Evolutionary conservation across 2,797 vertebrate genomes (phyloP).

Genomic region (Acipenser ruthenus): DNA sequence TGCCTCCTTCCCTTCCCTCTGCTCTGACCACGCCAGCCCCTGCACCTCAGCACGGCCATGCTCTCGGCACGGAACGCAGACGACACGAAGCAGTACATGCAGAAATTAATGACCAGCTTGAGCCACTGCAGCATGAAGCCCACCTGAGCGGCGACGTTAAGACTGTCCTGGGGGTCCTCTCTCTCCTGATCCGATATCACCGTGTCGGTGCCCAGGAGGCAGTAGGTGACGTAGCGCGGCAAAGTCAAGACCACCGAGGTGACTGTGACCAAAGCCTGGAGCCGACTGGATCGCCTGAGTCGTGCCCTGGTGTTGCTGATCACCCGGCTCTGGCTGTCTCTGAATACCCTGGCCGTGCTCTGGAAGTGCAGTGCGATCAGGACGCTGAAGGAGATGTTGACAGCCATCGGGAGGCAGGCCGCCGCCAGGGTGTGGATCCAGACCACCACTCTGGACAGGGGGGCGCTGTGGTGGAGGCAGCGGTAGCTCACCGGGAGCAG

Average conservation of each 20-base stretch:
- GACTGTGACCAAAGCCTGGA: conserved; percentile 17
- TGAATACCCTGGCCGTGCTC: conserved; percentile 9
- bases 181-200: neutral
- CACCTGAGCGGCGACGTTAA: conserved; percentile 9
- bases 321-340: conserved; percentile 2
- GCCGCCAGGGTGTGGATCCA: conserved; percentile 12
- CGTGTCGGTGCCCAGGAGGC: neutral
- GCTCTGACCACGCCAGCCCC: neutral
- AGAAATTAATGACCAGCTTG: conserved; percentile 22
- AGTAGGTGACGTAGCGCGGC: conserved; percentile 17
- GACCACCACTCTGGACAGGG: conserved; percentile 3
- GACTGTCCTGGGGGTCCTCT: neutral
- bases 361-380: conserved; percentile 15
- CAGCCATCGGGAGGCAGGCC: conserved; percentile 16
- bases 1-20: neutral
- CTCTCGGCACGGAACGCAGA: conserved; percentile 20
- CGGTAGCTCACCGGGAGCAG: neutral
- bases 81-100: conserved; percentile 19
- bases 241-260: conserved; percentile 18
- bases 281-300: conserved; percentile 10
- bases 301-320: conserved; percentile 14
- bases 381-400: conserved; percentile 18
- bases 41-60: conserved; percentile 12
- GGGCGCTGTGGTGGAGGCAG: conserved; percentile 4
- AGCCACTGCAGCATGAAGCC: conserved; percentile 23